A percentile compares a stretch with the other conserved stretches of the same genome.
phyloP scores from a whole-genome alignment of 2,113 vertebrate genomes.

The Poecile atricapillus region DNA sequence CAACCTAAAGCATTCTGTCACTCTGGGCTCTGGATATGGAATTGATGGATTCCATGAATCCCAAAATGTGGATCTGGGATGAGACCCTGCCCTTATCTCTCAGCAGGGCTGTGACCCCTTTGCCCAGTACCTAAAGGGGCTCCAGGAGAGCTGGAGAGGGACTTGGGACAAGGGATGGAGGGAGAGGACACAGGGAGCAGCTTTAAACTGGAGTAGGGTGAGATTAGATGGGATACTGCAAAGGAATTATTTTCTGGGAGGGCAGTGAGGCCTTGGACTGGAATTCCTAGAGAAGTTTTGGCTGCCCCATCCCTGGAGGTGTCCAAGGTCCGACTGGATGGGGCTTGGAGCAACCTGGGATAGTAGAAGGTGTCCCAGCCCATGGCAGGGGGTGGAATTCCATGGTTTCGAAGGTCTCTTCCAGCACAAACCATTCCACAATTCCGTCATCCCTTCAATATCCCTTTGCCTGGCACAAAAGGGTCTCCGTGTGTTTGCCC shows the following conservation, averaged over 20 bases:
- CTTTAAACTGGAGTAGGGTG: no score
- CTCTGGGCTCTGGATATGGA: background rate
- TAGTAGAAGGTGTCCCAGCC: background rate
- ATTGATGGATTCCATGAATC: rapidly evolving
- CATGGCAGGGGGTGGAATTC: background rate
- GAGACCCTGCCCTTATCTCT: background rate
- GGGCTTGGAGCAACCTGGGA: background rate
- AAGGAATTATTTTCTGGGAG: rapidly evolving
- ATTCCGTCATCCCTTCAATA: rapidly evolving
- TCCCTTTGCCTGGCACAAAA: rapidly evolving
- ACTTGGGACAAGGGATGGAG: background rate
- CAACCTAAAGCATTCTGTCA: background rate
- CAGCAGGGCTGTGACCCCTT: conserved; percentile 82
- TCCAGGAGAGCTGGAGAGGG: background rate
- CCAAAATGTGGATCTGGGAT: background rate
- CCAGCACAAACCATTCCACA: no score
- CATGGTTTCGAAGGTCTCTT: no score
- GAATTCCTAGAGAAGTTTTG: background rate
- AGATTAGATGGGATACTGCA: background rate
- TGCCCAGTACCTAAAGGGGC: background rate
- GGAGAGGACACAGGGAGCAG: background rate
- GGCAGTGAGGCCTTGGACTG: rapidly evolving
- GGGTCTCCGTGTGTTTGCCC: rapidly evolving
- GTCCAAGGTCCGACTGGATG: rapidly evolving
- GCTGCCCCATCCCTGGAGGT: background rate